phyloP scores from a whole-genome alignment of 2,888 invertebrate species.

The Drosophila paranaensis region DNA sequence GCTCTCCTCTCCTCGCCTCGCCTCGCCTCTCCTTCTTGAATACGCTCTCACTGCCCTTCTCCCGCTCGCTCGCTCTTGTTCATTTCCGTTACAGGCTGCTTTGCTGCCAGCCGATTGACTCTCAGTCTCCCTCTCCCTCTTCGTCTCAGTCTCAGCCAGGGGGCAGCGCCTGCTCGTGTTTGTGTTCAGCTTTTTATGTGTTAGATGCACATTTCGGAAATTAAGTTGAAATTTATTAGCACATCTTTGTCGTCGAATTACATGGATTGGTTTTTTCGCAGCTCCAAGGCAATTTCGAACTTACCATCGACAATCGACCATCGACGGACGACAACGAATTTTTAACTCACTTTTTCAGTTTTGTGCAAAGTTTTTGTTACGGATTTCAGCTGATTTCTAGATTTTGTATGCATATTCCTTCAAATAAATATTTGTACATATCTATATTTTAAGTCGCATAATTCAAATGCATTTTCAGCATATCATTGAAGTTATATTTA shows the following conservation, averaged over 20 bases:
- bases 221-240: constrained; percentile 80
- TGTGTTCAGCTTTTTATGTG: constrained; percentile 73
- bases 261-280: constrained; percentile 76
- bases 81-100: constrained; percentile 58
- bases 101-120: constrained; percentile 11
- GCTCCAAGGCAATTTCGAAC: constrained; percentile 42
- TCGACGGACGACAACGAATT: constrained; percentile 7
- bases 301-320: no score
- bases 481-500: no score
- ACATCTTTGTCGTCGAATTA: constrained; percentile 79
- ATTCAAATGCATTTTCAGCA: no score
- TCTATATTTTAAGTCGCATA: no score
- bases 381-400: not conserved
- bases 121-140: not conserved
- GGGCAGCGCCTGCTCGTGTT: constrained; percentile 32
- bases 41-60: not conserved
- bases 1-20: not conserved
- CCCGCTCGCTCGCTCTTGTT: constrained; percentile 31
- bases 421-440: no score
- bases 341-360: not conserved
- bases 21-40: not conserved
- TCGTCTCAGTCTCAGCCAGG: not conserved
- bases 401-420: not conserved
- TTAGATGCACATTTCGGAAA: constrained; percentile 81
- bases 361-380: not conserved